Conservation (phyloP, 2,888 invertebrate species). For the Zaprionus lineosus region DNA sequence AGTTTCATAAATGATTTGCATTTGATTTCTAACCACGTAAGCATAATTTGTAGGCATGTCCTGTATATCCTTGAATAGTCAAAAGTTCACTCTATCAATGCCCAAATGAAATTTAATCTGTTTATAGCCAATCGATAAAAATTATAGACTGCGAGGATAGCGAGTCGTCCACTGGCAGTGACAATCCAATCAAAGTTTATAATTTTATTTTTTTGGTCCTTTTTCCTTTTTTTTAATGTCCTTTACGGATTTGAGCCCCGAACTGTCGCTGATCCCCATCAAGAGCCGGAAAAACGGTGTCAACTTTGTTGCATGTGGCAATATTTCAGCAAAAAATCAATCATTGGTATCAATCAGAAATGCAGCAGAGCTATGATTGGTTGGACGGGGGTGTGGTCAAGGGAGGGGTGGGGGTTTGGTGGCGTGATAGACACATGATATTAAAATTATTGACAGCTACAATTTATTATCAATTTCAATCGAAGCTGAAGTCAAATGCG, state of each 20-base stretch:
- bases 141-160: no score
- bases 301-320: slow-evolving; percentile 31
- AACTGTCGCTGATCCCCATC: background rate
- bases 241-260: background rate
- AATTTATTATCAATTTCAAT: slow-evolving; percentile 78
- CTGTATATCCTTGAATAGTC: no score
- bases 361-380: slow-evolving; percentile 1
- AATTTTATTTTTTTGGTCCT: no score
- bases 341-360: slow-evolving; percentile 25
- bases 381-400: slow-evolving; percentile 18
- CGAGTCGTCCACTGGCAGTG: no score
- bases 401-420: slow-evolving; percentile 7
- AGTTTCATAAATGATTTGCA: no score
- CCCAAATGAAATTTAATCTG: no score
- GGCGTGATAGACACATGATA: slow-evolving; percentile 72
- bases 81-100: no score
- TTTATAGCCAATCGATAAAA: no score
- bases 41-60: no score
- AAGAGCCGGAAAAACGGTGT: slow-evolving; percentile 21
- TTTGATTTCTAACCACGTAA: no score
- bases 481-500: slow-evolving; percentile 17
- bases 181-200: no score
- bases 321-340: slow-evolving; percentile 43
- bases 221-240: no score
- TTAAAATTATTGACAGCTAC: slow-evolving; percentile 79